Evolutionary conservation across 2,888 invertebrate genomes (phyloP).

Genomic region (Gibbula magus): DNA sequence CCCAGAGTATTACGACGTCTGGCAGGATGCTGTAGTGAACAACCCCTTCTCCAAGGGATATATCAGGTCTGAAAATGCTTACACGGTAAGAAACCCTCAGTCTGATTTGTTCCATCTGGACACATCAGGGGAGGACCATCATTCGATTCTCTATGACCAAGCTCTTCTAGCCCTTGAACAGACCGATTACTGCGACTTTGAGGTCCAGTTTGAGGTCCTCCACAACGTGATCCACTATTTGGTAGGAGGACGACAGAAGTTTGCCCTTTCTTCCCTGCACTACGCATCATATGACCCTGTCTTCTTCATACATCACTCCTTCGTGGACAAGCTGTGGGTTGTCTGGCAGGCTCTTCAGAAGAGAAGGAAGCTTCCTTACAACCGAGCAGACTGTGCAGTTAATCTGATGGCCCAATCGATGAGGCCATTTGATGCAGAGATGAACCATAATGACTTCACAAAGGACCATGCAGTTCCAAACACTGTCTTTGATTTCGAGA

Average conservation of each 20-base stretch:
- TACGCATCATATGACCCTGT: slow-evolving; percentile 49
- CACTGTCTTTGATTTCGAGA: slow-evolving; percentile 41
- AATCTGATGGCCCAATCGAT: slow-evolving; percentile 35
- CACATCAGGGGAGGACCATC: slow-evolving; percentile 27
- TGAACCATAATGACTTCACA: slow-evolving; percentile 26
- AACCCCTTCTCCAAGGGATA: slow-evolving; percentile 36
- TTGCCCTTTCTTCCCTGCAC: slow-evolving; percentile 44
- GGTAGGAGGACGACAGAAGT: slow-evolving; percentile 36
- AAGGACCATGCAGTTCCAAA: slow-evolving; percentile 32
- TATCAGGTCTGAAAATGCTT: slow-evolving; percentile 33
- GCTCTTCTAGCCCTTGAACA: slow-evolving; percentile 44
- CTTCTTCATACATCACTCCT: slow-evolving; percentile 48
- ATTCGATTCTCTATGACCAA: slow-evolving; percentile 40
- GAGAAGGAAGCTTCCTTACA: slow-evolving; percentile 36
- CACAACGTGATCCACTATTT: slow-evolving; percentile 46
- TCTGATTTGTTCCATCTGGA: slow-evolving; percentile 35
- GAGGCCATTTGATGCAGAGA: slow-evolving; percentile 34
- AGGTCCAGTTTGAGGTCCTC: slow-evolving; percentile 43
- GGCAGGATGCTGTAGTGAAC: slow-evolving; percentile 40
- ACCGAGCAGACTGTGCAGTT: slow-evolving; percentile 45
- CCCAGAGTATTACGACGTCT: slow-evolving; percentile 43
- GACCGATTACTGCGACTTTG: slow-evolving; percentile 47
- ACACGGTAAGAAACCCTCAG: slow-evolving; percentile 43
- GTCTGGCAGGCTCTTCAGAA: slow-evolving; percentile 50
- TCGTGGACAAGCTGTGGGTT: slow-evolving; percentile 45